Evolutionary conservation across 92 coral and sea anemone species (phyloP).

Genomic region (Isaurus tuberculatus): DNA sequence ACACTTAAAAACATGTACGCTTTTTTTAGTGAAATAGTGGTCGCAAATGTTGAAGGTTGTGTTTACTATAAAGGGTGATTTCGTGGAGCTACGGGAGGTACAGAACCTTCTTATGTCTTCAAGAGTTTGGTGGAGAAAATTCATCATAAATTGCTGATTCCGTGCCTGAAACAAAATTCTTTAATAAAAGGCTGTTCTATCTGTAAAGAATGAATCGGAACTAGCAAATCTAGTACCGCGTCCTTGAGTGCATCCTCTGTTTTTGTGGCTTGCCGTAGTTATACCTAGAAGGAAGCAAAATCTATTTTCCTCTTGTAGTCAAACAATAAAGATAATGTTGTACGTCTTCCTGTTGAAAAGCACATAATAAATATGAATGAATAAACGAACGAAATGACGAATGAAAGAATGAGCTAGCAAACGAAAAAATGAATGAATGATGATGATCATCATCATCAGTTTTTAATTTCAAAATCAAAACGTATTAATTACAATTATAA

Average conservation of each 20-base stretch:
- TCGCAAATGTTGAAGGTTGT: conserved; percentile 59
- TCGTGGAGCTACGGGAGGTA: not conserved
- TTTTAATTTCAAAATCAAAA: too few relatives aligned
- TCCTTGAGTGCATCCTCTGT: conserved; percentile 36
- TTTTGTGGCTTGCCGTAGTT: conserved; percentile 43
- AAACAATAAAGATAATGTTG: not conserved
- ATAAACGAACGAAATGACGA: not conserved
- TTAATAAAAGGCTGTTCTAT: conserved; percentile 50
- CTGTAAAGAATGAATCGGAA: conserved; percentile 19
- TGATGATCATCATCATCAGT: too few relatives aligned
- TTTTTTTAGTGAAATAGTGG: conserved; percentile 59
- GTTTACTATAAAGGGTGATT: conserved; percentile 32
- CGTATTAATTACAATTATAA: too few relatives aligned
- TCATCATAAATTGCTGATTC: conserved; percentile 56
- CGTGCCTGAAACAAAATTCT: conserved; percentile 48
- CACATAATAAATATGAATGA: not conserved
- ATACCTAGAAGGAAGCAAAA: conserved; percentile 26
- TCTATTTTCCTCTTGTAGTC: not conserved
- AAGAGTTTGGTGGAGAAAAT: conserved; percentile 44
- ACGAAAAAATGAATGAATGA: not conserved
- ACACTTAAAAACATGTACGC: conserved; percentile 49
- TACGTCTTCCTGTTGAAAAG: not conserved
- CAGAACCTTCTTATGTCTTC: conserved; percentile 46
- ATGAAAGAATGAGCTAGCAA: not conserved
- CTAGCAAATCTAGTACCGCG: conserved; percentile 33